Conservation (phyloP, 2,888 invertebrate species). For the Omphaloscelis lunosa region DNA sequence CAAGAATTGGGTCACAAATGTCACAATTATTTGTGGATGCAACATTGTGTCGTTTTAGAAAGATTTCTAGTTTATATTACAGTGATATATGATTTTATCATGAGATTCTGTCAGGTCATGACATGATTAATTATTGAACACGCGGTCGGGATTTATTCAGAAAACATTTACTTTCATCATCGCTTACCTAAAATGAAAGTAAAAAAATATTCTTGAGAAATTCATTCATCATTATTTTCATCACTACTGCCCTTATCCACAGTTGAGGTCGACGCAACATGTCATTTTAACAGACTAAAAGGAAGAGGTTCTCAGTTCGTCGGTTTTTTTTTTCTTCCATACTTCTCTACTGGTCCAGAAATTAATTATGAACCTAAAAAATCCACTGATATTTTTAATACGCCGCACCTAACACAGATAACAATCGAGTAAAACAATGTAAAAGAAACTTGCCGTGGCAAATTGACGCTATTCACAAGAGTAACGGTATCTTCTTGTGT, state of each 20-base stretch:
- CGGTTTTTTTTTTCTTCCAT: no score
- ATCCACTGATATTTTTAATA: constrained; percentile 7
- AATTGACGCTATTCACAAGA: constrained; percentile 51
- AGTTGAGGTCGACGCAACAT: no score
- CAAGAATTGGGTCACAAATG: constrained; percentile 68
- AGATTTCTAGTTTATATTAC: constrained; percentile 52
- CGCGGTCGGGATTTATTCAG: constrained; percentile 19
- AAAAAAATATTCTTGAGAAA: not conserved
- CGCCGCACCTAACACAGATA: constrained; percentile 21
- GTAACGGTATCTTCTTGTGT: constrained; percentile 54
- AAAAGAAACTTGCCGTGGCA: constrained; percentile 44
- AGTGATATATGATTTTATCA: constrained; percentile 43
- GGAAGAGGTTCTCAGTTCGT: no score
- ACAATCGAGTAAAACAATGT: constrained; percentile 44
- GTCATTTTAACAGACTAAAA: no score
- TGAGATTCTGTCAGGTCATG: constrained; percentile 28
- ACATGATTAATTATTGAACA: constrained; percentile 40
- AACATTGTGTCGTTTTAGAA: constrained; percentile 61
- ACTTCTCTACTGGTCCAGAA: no score
- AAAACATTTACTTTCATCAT: not conserved
- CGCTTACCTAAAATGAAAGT: not conserved
- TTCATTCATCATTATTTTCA: no score
- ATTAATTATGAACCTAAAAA: not conserved
- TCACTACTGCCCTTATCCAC: no score
- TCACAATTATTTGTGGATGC: constrained; percentile 64